Conservation (phyloP, 2,113 vertebrate species). For the Cyanocitta stelleri region DNA sequence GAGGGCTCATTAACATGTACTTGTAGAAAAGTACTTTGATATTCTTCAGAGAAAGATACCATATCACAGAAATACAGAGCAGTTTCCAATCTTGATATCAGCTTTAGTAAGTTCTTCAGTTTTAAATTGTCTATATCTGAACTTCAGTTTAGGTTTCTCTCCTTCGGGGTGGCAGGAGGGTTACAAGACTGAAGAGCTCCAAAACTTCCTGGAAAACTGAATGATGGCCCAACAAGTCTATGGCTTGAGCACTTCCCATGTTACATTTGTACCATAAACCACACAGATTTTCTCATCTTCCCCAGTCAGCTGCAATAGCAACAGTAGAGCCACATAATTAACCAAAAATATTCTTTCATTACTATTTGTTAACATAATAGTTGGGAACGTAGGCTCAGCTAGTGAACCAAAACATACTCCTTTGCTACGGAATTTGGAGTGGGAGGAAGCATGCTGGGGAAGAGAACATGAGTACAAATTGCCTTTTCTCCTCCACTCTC, state of each 20-base stretch:
- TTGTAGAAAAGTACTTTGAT: neutral
- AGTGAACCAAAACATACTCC: neutral
- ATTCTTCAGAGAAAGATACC: neutral
- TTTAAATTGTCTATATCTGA: neutral
- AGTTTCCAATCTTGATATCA: neutral
- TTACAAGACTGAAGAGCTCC: neutral
- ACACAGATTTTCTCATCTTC: neutral
- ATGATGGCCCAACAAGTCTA: neutral
- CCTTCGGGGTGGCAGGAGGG: neutral
- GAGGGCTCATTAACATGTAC: slow-evolving; percentile 28
- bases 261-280: neutral
- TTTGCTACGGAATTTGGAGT: neutral
- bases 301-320: neutral
- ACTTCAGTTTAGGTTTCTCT: neutral
- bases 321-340: neutral
- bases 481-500: neutral
- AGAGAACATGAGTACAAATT: neutral
- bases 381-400: neutral
- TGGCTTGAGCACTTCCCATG: neutral
- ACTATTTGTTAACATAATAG: neutral
- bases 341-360: neutral
- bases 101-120: neutral
- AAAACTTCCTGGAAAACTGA: neutral
- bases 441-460: neutral
- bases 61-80: neutral